phyloP scores from a whole-genome alignment of 2,797 vertebrate species.

The Nyctibius grandis region DNA sequence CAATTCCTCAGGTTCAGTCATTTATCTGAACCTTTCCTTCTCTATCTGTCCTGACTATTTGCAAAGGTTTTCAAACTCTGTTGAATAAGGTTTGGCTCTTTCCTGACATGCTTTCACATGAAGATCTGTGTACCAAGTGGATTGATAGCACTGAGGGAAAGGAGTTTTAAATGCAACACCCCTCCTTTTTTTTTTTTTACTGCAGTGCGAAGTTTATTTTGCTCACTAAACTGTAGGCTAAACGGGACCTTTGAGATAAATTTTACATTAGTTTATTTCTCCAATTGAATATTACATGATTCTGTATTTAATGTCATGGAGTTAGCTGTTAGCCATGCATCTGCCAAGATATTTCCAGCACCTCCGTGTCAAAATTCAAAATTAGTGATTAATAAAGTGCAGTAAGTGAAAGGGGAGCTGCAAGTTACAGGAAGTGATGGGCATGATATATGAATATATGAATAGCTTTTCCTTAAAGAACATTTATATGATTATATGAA shows the following conservation, averaged over 20 bases:
- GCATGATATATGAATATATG: conserved; percentile 62
- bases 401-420: conserved; percentile 24
- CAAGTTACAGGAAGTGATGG: conserved; percentile 41
- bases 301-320: conserved; percentile 25
- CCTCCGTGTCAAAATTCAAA: conserved; percentile 44
- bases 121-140: neutral
- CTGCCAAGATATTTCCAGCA: conserved; percentile 47
- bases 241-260: conserved; percentile 53
- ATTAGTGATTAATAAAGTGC: conserved; percentile 60
- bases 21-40: neutral
- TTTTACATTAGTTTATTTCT: conserved; percentile 54
- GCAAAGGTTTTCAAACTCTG: conserved; percentile 1
- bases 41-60: neutral
- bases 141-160: conserved; percentile 10
- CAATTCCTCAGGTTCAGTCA: neutral
- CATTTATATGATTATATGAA: conserved; percentile 63
- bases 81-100: conserved; percentile 9
- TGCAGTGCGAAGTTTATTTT: conserved; percentile 23
- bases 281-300: conserved; percentile 13
- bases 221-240: conserved; percentile 32
- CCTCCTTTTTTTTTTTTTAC: neutral
- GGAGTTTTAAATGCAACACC: conserved; percentile 23
- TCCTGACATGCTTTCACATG: neutral
- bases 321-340: conserved; percentile 4
- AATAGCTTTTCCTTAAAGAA: conserved; percentile 67